phyloP scores from a whole-genome alignment of 2,797 vertebrate species.

The Darevskia nairensis region DNA sequence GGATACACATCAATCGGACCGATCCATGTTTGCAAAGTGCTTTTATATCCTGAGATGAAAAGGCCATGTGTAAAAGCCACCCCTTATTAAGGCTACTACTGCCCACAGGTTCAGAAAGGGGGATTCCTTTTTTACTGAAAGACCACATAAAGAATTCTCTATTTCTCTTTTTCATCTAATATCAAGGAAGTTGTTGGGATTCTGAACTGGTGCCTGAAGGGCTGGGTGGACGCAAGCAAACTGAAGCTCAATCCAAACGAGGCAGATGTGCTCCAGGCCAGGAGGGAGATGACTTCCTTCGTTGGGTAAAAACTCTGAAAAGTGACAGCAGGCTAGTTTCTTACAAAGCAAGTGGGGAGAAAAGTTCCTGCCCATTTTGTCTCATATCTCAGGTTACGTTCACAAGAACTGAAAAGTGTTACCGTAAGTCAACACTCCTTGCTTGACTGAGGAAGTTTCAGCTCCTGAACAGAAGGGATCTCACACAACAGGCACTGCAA shows the following conservation, averaged over 20 bases:
- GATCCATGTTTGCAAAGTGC: slow-evolving; percentile 68
- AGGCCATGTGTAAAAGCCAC: slow-evolving; percentile 71
- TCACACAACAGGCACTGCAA: background rate
- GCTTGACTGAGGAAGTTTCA: background rate
- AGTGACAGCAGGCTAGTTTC: no score
- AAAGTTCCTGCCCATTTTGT: no score
- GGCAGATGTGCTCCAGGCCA: no score
- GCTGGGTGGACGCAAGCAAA: no score
- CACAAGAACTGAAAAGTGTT: slow-evolving; percentile 11
- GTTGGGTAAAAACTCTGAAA: no score
- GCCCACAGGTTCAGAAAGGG: slow-evolving; percentile 71
- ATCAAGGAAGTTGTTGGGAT: background rate
- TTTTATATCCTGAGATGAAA: slow-evolving; percentile 78
- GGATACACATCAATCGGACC: slow-evolving; percentile 64
- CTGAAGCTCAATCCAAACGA: no score
- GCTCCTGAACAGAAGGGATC: background rate
- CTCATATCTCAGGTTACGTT: no score
- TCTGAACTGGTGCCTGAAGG: slow-evolving; percentile 40
- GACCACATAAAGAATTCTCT: slow-evolving; percentile 77
- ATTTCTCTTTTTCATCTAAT: slow-evolving; percentile 39
- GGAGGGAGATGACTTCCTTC: no score
- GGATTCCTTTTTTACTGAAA: slow-evolving; percentile 78
- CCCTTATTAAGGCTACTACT: slow-evolving; percentile 77
- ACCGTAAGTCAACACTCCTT: background rate
- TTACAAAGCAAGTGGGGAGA: no score